Evolutionary conservation across 1,140 invertebrate species (phyloP), one percentile per base, ranked within the genome.

Genomic region (Macrobrachium nipponense): DNA sequence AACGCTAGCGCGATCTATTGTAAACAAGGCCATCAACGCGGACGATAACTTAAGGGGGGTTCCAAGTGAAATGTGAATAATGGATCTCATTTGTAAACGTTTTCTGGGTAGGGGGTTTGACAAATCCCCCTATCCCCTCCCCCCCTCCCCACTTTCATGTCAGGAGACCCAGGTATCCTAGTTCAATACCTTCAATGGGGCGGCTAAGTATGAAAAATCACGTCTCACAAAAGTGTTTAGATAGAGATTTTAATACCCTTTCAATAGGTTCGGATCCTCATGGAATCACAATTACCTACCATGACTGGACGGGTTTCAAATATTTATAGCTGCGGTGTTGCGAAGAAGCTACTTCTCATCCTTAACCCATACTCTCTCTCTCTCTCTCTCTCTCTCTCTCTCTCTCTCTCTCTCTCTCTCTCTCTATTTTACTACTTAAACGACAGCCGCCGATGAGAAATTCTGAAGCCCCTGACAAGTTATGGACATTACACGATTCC

Each of bases 211-310:
- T 86, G 84, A 86, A 86, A 86, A 73, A 86, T 86, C 62, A 72
- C 84, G 23, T 17, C 64, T 80, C 77, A 86, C 84, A 86, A 86
- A 86, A 78, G 84, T 86, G 84, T 86, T 86, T 86, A 80, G 84
- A 86, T 86, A 86, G 84, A 86, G 84, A 86, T 86, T 86, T 86
- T 86, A 86, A 86, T 86, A 62, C 84, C 84, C 84, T 86, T 86
- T 80, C 84, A 86, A 86, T 86, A 80, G 84, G 84, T 86, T 86
- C 77, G 77, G 77, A 86, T 86, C 84, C 84, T 86, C 84, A 86
- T 86, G 84, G 84, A 86, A 86, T 86, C 84, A 86, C 84, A 86
- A 86, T 86, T 86, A 86, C 84, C 84, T 68, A 64, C 84, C 77
- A 80, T 86, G 84, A 86, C 84, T 86, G 77, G 84, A 86, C 84